A percentile compares a stretch with the other conserved stretches of the same genome.
These are phyloP conservation scores for Drosophila truncata DNA, from an alignment of 1,140 invertebrate genomes.

Conservation along the genomic window DNA sequence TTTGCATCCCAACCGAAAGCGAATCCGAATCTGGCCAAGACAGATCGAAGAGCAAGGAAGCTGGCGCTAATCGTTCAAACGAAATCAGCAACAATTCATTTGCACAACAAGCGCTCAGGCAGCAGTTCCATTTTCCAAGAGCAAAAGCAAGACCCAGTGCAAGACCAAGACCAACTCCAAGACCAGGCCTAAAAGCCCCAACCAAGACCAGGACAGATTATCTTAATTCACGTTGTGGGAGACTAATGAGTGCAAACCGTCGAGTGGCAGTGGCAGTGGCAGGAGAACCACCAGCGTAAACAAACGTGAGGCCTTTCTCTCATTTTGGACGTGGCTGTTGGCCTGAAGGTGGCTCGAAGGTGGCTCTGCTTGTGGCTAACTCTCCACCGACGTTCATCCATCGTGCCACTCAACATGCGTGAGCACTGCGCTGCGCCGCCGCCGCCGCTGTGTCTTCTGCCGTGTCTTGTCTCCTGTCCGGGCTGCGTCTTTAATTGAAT, in stretches of 20 bases:
- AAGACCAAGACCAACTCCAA: conserved; percentile 1
- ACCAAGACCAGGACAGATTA: conserved; percentile 60
- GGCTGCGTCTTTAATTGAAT: conserved; percentile 72
- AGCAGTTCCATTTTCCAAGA: conserved; percentile 30
- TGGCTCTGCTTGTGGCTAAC: not conserved
- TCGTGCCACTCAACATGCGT: conserved; percentile 73
- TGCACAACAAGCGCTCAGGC: conserved; percentile 79
- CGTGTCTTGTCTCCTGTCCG: conserved; percentile 20
- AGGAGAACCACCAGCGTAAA: conserved; percentile 42
- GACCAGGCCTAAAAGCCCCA: not conserved
- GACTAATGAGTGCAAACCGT: conserved; percentile 83
- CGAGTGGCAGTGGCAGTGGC: conserved; percentile 58
- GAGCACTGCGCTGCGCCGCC: conserved; percentile 20
- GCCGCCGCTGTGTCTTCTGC: not conserved
- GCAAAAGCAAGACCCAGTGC: not conserved
- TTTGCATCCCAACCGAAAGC: conserved; percentile 51
- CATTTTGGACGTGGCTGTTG: conserved; percentile 21
- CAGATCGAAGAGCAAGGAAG: conserved; percentile 22
- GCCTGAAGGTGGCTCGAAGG: not conserved
- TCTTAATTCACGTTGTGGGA: conserved; percentile 85
- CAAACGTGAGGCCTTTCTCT: conserved; percentile 69
- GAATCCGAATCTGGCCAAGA: conserved; percentile 20
- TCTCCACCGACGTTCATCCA: conserved; percentile 55
- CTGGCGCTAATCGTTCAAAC: conserved; percentile 82
- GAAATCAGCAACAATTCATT: conserved; percentile 85